Evolutionary conservation across 1,140 invertebrate genomes (phyloP).

Genomic region (Zaprionus vittiger): DNA sequence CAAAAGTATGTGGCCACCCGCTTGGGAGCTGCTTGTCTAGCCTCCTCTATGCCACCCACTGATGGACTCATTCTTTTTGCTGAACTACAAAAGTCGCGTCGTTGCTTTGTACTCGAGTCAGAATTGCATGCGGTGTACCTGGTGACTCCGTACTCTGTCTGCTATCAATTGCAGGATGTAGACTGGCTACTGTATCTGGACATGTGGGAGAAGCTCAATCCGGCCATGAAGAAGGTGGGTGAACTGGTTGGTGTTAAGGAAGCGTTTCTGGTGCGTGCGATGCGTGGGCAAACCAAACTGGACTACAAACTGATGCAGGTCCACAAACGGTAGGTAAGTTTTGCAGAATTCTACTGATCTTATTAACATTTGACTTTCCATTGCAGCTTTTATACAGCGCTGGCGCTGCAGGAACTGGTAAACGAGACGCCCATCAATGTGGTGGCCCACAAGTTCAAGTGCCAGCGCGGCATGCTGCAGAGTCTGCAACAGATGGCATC

Average conservation of each 20-base stretch:
- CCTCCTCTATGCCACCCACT: constrained; percentile 96
- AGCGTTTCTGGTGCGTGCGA: constrained; percentile 92
- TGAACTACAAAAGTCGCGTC: constrained; percentile 95
- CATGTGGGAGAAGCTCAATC: constrained; percentile 93
- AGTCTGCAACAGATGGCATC: constrained; percentile 97
- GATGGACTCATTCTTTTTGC: constrained; percentile 95
- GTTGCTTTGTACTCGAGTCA: constrained; percentile 96
- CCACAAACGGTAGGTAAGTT: constrained; percentile 85
- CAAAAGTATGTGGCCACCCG: constrained; percentile 91
- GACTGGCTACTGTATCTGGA: constrained; percentile 96
- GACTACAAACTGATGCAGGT: constrained; percentile 85
- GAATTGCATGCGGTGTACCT: constrained; percentile 98
- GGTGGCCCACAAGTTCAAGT: constrained; percentile 93
- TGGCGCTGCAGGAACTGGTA: constrained; percentile 96
- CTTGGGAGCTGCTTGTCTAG: constrained; percentile 95
- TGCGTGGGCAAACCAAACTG: constrained; percentile 88
- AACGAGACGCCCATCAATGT: constrained; percentile 93
- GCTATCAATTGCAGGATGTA: constrained; percentile 90
- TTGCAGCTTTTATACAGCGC: constrained; percentile 94
- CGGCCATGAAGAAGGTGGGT: constrained; percentile 93
- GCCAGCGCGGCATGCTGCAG: constrained; percentile 94
- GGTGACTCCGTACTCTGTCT: constrained; percentile 94
- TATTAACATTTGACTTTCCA: not conserved
- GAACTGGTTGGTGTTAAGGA: constrained; percentile 96
- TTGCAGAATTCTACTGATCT: not conserved